Percentiles rank a stretch among this genome's conserved stretches.
phyloP scores from a whole-genome alignment of 2,888 invertebrate genomes.

The Apotomis capreana region DNA sequence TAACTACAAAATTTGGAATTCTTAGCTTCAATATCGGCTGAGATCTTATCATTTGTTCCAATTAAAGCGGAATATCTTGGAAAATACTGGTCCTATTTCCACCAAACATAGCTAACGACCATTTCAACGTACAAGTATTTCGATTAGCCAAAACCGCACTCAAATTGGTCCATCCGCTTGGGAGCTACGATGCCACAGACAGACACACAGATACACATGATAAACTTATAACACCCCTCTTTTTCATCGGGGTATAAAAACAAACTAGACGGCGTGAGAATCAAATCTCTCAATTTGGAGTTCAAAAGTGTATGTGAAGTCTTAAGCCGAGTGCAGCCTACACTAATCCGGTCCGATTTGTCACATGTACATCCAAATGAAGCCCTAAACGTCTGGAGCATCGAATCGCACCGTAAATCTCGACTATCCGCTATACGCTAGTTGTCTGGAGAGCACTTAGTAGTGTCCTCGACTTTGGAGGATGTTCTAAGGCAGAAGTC shows the following conservation, averaged over 20 bases:
- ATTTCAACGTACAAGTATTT: too few species aligned
- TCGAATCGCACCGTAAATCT: constrained; percentile 70
- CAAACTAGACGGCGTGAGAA: neutral
- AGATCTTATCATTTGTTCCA: too few species aligned
- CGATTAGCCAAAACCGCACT: too few species aligned
- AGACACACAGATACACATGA: too few species aligned
- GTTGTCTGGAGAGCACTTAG: constrained; percentile 76
- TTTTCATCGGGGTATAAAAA: neutral
- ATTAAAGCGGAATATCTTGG: too few species aligned
- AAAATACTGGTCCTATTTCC: too few species aligned
- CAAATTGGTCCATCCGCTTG: too few species aligned
- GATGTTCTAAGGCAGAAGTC: constrained; percentile 47
- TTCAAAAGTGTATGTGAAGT: neutral
- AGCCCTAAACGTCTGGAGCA: constrained; percentile 49
- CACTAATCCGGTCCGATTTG: constrained; percentile 36
- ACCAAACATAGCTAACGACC: too few species aligned
- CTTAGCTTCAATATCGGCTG: too few species aligned
- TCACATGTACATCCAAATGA: constrained; percentile 45
- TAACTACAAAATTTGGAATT: too few species aligned
- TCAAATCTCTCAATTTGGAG: neutral
- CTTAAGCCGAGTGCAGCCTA: neutral
- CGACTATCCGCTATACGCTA: constrained; percentile 72
- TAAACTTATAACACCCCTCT: too few species aligned
- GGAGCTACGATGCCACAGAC: too few species aligned
- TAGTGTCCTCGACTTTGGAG: constrained; percentile 65